Conservation (phyloP, 2,113 vertebrate genomes). For the Neotragus pygmaeus region DNA sequence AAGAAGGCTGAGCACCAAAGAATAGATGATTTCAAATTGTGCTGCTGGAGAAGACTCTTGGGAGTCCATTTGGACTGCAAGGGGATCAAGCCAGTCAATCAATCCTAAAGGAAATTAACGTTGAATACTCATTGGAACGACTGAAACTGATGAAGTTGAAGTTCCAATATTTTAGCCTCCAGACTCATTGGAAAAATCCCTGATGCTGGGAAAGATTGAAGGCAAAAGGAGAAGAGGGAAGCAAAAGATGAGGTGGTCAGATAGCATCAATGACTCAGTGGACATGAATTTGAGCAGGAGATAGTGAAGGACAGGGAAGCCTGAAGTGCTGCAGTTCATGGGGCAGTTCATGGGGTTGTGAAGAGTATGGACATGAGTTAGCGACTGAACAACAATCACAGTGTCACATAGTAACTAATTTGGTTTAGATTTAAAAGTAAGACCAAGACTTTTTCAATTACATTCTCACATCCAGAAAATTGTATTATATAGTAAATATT, state of each 20-base stretch:
- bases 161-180: neutral
- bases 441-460: neutral
- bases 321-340: neutral
- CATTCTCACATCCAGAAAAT: neutral
- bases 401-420: neutral
- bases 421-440: neutral
- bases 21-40: neutral
- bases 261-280: neutral
- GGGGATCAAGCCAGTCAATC: neutral
- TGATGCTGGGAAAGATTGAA: neutral
- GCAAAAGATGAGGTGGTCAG: neutral
- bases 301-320: neutral
- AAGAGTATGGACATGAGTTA: neutral
- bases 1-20: neutral
- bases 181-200: neutral
- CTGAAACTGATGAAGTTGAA: neutral
- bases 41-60: neutral
- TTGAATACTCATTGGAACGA: neutral
- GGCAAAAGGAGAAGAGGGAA: neutral
- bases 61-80: neutral
- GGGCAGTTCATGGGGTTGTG: neutral
- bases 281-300: neutral
- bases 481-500: neutral
- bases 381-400: neutral
- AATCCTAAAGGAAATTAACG: neutral